Percentiles rank a stretch among this genome's conserved stretches.
phyloP scores from a whole-genome alignment of 2,888 invertebrate species.

The Carcina quercana region DNA sequence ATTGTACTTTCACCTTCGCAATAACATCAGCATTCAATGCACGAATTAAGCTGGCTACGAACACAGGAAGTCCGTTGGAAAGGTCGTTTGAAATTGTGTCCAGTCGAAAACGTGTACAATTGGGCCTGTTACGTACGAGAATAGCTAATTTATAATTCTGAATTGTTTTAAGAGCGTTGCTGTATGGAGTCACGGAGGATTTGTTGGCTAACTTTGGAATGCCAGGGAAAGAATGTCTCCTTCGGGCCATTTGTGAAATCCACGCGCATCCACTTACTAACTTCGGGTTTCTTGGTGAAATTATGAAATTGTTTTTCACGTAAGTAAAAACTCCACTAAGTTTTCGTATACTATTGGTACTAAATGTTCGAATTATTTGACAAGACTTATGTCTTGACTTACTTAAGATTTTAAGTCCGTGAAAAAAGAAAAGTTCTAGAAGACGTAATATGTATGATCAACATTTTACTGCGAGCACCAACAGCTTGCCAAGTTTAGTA shows the following conservation, averaged over 20 bases:
- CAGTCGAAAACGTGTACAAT: no score
- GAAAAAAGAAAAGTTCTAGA: no score
- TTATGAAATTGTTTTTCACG: slow-evolving; percentile 88
- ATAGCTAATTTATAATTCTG: neutral
- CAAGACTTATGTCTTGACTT: no score
- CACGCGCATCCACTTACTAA: slow-evolving; percentile 85
- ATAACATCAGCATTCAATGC: slow-evolving; percentile 38
- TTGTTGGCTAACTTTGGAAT: slow-evolving; percentile 86
- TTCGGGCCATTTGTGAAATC: slow-evolving; percentile 90
- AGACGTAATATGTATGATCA: no score
- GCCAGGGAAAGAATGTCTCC: slow-evolving; percentile 86
- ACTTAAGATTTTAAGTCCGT: no score
- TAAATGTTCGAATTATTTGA: no score
- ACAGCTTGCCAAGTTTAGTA: no score
- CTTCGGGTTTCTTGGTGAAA: slow-evolving; percentile 88
- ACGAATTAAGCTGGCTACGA: slow-evolving; percentile 34
- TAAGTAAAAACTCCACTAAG: no score
- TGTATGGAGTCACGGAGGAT: slow-evolving; percentile 86
- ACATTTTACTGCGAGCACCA: no score
- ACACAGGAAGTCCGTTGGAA: slow-evolving; percentile 30
- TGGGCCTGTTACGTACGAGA: no score
- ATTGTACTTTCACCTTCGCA: slow-evolving; percentile 53
- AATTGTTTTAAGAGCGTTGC: slow-evolving; percentile 74
- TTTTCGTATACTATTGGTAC: no score
- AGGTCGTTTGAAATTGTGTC: no score